Evolutionary conservation across 2,113 vertebrate species (phyloP), one percentile per base, ranked within the genome.

Genomic region (Callocephalon fimbriatum): DNA sequence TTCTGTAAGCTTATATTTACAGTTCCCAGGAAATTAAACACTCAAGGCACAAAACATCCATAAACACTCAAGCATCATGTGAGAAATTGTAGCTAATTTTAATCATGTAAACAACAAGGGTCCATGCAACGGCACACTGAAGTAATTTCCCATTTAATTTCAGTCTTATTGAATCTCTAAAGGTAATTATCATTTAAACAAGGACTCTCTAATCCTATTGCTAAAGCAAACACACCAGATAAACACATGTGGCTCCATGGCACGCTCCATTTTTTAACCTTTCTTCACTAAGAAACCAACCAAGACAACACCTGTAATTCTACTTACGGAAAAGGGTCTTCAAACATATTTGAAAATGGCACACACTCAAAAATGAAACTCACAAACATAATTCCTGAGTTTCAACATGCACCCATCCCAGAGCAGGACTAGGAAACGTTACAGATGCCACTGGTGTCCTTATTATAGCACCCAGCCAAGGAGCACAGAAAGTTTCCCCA

Each of bases 31-130:
- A 96, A 95, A 84, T 25, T 12, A 89, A 95, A 94, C 82, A 92
- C 95, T 92, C 78, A 48, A 92, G 81, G 85, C 85, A 96, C 92
- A 76, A 94, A 96, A 92, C 58, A 86, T 90, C 88, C 83, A 94
- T 66, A 94, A 95, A 95, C 72, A 92, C 61, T 94, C 50, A 8
- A 76, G 75, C 63, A 93, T 47, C 96, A 83, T 8, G 50, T 94
- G 65, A 95, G 15, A 2, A 93, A 88, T 1, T 65, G 82, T 23
- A 93, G 88, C 95, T 94, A 94, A 95, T 97, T 96, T 96, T 92
- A 95, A 93, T 77, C 88, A 51, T 29, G 92, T 86, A 94, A 96
- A 94, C 96, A 96, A 82, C 85, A 92, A 96, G 88, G 73, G 88
- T 90, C 95, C 79, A 86, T 67, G 75, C 74, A 79, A 86, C 2